Conservation (phyloP, 2,797 vertebrate genomes). For the Ara ararauna region DNA sequence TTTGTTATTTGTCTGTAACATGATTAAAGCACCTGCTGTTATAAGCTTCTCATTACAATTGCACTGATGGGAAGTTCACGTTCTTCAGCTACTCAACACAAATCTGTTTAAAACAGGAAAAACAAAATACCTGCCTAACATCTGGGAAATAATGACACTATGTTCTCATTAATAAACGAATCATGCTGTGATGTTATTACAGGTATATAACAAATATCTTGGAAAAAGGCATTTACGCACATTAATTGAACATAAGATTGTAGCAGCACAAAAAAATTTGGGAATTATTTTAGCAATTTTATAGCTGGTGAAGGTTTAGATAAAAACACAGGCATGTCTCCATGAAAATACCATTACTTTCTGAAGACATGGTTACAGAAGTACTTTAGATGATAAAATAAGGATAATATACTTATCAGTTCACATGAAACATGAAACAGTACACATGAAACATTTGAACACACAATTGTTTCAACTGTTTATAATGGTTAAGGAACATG, state of each 20-base stretch:
- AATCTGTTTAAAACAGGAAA: constrained; percentile 3
- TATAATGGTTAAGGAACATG: neutral
- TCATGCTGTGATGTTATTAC: rapidly evolving
- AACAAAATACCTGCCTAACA: neutral
- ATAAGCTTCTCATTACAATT: constrained; percentile 16
- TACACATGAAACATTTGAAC: neutral
- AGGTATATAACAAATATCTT: neutral
- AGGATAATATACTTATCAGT: neutral
- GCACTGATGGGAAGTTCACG: neutral
- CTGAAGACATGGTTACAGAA: neutral
- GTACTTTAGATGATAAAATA: neutral
- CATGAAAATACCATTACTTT: neutral
- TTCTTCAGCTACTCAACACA: neutral
- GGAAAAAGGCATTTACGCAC: neutral
- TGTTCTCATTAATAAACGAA: neutral
- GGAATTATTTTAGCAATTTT: neutral
- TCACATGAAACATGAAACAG: neutral
- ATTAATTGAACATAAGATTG: neutral
- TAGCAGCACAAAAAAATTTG: neutral
- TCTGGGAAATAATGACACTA: neutral
- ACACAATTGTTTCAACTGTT: neutral
- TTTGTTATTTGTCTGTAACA: constrained; percentile 22
- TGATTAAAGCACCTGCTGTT: constrained; percentile 37
- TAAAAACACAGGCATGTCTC: neutral
- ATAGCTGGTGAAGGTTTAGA: neutral